Base-by-base conservation (phyloP, 1,140 invertebrate species). In the Drosophila repletoides region DNA sequence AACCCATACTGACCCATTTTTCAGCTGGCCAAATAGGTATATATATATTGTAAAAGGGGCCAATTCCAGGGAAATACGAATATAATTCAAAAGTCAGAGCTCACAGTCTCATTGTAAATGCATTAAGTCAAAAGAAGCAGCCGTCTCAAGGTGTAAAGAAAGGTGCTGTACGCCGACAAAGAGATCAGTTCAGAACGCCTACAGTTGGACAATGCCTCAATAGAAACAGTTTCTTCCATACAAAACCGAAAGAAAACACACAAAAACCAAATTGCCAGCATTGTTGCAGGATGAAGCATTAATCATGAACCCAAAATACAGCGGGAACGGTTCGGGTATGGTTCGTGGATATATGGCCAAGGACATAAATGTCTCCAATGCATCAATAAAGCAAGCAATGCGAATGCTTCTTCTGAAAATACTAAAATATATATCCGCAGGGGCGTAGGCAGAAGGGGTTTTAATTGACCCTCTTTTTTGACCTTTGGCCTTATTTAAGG, bases 41-140 rank as follows among this genome's bases (percentile, higher is more conserved):
- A 31, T 29, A 4, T 17, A 2, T 15, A 31, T 29, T 64, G 26
- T 38, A 45, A 29, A 49, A n/a, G n/a, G 67, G 21, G 10, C 29
- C 51, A 69, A 33, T 33, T 76, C 48, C 41, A 29, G 14, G 51
- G 51, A 72, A 72, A 77, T 51, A 36, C 31, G 73, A 40, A 83
- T 83, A 77, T 65, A 71, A 77, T 58, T 73, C 69, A 51, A 77
- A 73, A 84, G 67, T 76, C 74, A 72, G 15, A 33, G n/a, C 34
- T 66, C 49, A 21, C 22, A 9, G 7, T 53, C 63, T 76, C 72
- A 71, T 76, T 76, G 72, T 60, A 72, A 40, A 19, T 22, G 67
- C 48, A 76, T 76, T 76, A 68, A 51, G 2, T 52, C 34, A 29
- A 46, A 55, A 67, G 52, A 76, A 53, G 38, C 73, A 74, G 65